A percentile compares a stretch with the other conserved stretches of the same genome.
These are phyloP conservation scores for Gymnogyps californianus DNA, from an alignment of 2,113 vertebrate species.

Conservation along the genomic window DNA sequence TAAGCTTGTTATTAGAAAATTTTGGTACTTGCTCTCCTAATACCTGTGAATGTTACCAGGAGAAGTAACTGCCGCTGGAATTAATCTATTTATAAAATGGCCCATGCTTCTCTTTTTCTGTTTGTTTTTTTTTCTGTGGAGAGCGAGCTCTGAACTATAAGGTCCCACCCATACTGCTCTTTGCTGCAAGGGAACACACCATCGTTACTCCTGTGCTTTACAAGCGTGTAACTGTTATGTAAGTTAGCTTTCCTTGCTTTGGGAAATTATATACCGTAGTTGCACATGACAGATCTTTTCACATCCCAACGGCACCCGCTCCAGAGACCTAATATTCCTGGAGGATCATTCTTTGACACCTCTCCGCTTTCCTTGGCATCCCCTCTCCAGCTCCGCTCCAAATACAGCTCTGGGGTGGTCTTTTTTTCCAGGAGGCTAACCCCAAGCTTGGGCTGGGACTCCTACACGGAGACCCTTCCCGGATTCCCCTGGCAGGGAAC, in stretches of 20 bases:
- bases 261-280: background rate
- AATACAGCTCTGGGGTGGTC: fast-evolving
- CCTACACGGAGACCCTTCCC: background rate
- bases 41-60: background rate
- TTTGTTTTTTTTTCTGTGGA: background rate
- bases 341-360: background rate
- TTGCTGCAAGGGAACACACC: background rate
- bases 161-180: background rate
- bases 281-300: background rate
- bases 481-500: background rate
- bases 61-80: background rate
- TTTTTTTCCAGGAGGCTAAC: background rate
- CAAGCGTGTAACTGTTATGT: too few species aligned
- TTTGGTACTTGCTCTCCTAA: background rate
- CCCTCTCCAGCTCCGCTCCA: background rate
- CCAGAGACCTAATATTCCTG: background rate
- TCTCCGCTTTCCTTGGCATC: background rate
- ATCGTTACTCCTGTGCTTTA: background rate
- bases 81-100: background rate
- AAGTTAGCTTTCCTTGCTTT: background rate
- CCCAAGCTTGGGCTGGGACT: background rate
- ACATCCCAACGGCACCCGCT: background rate
- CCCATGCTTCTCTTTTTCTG: background rate
- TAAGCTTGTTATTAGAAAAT: background rate
- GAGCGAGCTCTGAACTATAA: fast-evolving